Percentiles rank a stretch among this genome's conserved stretches.
These are phyloP conservation scores for Nemotelus pantherinus DNA, from an alignment of 2,888 invertebrate species.

Conservation along the genomic window DNA sequence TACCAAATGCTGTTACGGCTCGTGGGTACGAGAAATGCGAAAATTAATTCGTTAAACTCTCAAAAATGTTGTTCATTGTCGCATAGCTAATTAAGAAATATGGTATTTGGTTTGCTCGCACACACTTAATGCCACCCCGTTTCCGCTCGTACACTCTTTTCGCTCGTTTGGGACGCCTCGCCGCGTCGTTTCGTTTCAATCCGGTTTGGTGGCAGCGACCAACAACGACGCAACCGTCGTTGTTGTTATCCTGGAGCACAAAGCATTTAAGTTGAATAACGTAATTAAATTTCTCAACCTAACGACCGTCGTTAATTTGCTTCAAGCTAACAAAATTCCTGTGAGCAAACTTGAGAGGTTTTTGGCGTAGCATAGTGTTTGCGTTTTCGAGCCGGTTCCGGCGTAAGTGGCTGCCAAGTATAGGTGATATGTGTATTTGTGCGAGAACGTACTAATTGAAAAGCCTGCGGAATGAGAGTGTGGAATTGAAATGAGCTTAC, in stretches of 20 bases:
- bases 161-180: not conserved
- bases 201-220: not conserved
- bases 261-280: conserved; percentile 32
- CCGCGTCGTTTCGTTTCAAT: not conserved
- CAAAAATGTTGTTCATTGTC: conserved; percentile 40
- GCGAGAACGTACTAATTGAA: conserved; percentile 36
- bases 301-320: conserved; percentile 40
- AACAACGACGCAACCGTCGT: not conserved
- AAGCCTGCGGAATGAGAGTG: conserved; percentile 9
- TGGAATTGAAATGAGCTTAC: conserved; percentile 10
- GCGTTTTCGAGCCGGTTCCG: not conserved
- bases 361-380: conserved; percentile 4
- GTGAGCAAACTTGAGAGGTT: conserved; percentile 25
- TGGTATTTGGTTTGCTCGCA: conserved; percentile 31
- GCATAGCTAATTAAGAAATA: conserved; percentile 42
- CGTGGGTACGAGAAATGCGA: not conserved
- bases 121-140: not conserved
- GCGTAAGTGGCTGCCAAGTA: not conserved
- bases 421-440: not conserved
- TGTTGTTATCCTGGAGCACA: not conserved
- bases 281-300: conserved; percentile 41
- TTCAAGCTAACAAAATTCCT: conserved; percentile 33
- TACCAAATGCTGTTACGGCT: too few relatives aligned
- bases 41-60: conserved; percentile 33
- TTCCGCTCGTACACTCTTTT: not conserved